Conservation (phyloP, 2,113 vertebrate genomes). For the Dicaeum eximium region DNA sequence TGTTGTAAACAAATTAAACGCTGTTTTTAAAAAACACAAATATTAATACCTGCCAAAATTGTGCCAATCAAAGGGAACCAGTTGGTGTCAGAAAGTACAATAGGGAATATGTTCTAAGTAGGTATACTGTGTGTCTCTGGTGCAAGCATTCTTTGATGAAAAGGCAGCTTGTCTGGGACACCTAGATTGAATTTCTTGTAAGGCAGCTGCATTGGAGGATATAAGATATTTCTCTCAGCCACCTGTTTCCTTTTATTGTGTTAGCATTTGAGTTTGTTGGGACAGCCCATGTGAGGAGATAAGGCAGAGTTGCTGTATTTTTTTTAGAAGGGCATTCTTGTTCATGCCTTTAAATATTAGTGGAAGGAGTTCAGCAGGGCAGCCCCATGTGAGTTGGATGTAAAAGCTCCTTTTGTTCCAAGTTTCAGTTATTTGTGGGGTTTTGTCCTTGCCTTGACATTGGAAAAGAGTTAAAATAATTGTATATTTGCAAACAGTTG, state of each 20-base stretch:
- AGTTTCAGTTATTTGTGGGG: slow-evolving; percentile 61
- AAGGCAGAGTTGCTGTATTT: slow-evolving; percentile 53
- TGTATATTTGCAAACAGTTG: slow-evolving; percentile 74
- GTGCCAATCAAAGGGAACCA: slow-evolving; percentile 68
- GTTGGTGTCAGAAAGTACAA: slow-evolving; percentile 67
- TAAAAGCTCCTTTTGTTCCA: slow-evolving; percentile 64
- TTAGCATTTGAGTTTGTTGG: slow-evolving; percentile 45
- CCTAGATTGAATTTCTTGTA: slow-evolving; percentile 81
- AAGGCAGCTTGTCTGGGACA: slow-evolving; percentile 76
- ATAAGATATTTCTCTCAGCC: slow-evolving; percentile 74
- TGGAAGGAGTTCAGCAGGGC: slow-evolving; percentile 64
- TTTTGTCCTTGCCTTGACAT: slow-evolving; percentile 64
- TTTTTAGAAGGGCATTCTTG: slow-evolving; percentile 59
- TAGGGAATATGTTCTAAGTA: slow-evolving; percentile 62
- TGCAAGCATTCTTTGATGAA: slow-evolving; percentile 66
- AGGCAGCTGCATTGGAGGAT: slow-evolving; percentile 77
- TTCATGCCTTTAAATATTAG: slow-evolving; percentile 61
- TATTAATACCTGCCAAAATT: slow-evolving; percentile 67
- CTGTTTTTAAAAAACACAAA: slow-evolving; percentile 68
- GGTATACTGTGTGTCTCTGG: slow-evolving; percentile 61
- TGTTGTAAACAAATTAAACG: slow-evolving; percentile 73
- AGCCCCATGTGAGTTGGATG: slow-evolving; percentile 42
- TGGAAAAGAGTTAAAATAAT: slow-evolving; percentile 73
- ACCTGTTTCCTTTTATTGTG: slow-evolving; percentile 82
- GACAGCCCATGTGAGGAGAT: slow-evolving; percentile 48